Percentiles rank a stretch among this genome's conserved stretches.
phyloP scores from a whole-genome alignment of 2,888 invertebrate genomes.

The Scotopteryx bipunctaria region DNA sequence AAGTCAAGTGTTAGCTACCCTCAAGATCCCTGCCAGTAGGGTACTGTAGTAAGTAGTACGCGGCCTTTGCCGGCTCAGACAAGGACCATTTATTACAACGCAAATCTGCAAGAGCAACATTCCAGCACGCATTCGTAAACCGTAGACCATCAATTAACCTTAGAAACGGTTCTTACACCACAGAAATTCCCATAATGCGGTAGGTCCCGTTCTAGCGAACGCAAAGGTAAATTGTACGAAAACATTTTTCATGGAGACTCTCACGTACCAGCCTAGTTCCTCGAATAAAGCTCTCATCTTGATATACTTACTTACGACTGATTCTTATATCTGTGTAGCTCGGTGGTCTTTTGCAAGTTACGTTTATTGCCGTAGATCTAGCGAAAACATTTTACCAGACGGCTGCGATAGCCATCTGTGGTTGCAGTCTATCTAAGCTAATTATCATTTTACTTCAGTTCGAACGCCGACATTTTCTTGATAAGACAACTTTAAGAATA shows the following conservation, averaged over 20 bases:
- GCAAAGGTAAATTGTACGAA: conserved; percentile 20
- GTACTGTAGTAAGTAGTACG: no score
- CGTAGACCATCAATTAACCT: conserved; percentile 68
- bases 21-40: no score
- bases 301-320: conserved; percentile 23
- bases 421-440: conserved; percentile 25
- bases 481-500: conserved; percentile 4
- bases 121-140: conserved; percentile 70
- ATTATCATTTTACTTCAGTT: conserved; percentile 24
- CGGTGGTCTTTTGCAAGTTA: conserved; percentile 26
- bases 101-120: conserved; percentile 72
- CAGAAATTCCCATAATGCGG: conserved; percentile 50
- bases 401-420: conserved; percentile 18
- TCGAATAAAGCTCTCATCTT: conserved; percentile 31
- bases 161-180: conserved; percentile 47
- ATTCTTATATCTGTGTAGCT: conserved; percentile 15
- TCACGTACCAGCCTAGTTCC: conserved; percentile 20
- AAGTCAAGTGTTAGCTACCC: no score
- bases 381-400: conserved; percentile 15
- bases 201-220: conserved; percentile 42
- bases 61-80: conserved; percentile 36
- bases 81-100: conserved; percentile 55
- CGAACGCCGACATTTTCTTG: conserved; percentile 2
- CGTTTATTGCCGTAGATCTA: conserved; percentile 26
- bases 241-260: conserved; percentile 26